Conservation (phyloP, 2,797 vertebrate species). For the Melanotaenia boesemani region DNA sequence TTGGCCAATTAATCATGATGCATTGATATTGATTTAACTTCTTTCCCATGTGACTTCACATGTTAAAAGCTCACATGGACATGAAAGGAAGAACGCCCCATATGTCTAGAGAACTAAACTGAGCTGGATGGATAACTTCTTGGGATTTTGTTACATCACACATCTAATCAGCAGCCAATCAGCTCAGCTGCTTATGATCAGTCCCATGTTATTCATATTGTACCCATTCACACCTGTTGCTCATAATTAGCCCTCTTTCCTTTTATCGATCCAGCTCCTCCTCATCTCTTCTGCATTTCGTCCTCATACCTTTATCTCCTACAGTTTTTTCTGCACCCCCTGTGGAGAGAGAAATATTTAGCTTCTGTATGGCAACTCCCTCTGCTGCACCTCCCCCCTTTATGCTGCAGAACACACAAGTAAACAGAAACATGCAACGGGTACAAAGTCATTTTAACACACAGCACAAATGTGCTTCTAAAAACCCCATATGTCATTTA, state of each 20-base stretch:
- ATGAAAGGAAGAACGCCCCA: no score
- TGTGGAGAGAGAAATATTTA: slow-evolving; percentile 32
- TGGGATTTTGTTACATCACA: not conserved
- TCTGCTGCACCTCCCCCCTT: slow-evolving; percentile 29
- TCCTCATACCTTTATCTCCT: slow-evolving; percentile 6
- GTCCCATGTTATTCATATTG: not conserved
- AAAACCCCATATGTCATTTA: slow-evolving; percentile 25
- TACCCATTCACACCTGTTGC: not conserved
- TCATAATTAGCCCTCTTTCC: not conserved
- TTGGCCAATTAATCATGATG: no score
- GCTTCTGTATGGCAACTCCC: slow-evolving; percentile 2
- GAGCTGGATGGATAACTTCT: not conserved
- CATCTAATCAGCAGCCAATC: not conserved
- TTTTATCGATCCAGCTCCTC: slow-evolving; percentile 8
- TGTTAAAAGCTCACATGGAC: no score
- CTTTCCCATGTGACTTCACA: no score
- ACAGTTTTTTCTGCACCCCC: slow-evolving; percentile 8
- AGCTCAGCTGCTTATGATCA: slow-evolving; percentile 2
- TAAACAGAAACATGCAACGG: not conserved
- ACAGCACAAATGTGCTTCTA: slow-evolving; percentile 21
- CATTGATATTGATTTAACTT: no score
- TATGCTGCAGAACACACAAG: slow-evolving; percentile 10
- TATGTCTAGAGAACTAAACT: no score
- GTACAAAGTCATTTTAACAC: slow-evolving; percentile 30
- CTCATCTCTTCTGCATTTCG: slow-evolving; percentile 1